These are phyloP conservation scores for Nasalis larvatus DNA, from an alignment of 2,113 vertebrate species.

Conservation along the genomic window DNA sequence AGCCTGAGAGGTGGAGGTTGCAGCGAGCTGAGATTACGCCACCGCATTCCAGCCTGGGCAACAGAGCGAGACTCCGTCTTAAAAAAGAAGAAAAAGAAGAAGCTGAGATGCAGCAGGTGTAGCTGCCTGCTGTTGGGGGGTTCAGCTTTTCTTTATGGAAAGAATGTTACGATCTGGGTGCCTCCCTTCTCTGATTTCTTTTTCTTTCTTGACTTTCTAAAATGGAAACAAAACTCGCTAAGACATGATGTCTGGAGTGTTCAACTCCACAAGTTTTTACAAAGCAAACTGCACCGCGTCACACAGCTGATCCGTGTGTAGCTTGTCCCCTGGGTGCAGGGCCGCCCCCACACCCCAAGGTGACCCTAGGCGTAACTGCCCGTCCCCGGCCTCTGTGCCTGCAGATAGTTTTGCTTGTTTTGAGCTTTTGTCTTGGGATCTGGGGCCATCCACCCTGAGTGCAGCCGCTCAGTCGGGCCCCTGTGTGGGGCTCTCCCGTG, in stretches of 20 bases:
- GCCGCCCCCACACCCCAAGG: too few species aligned
- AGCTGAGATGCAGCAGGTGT: too few species aligned
- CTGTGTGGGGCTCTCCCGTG: background rate
- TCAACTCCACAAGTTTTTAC: too few species aligned
- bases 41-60: too few species aligned
- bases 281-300: too few species aligned
- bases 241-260: background rate
- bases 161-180: fast-evolving
- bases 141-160: background rate
- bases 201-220: background rate
- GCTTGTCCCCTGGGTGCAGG: fast-evolving
- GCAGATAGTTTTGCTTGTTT: background rate
- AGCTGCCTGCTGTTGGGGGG: fast-evolving
- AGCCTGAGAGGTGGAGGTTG: too few species aligned
- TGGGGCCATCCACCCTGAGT: background rate
- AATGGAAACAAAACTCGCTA: background rate
- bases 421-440: background rate
- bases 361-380: background rate
- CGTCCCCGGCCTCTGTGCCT: background rate
- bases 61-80: too few species aligned
- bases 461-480: background rate
- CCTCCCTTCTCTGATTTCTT: background rate
- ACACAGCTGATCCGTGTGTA: too few species aligned
- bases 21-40: too few species aligned
- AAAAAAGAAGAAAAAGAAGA: too few species aligned